These are phyloP conservation scores for Leptosomus discolor DNA, from an alignment of 2,113 vertebrate species.

Conservation along the genomic window DNA sequence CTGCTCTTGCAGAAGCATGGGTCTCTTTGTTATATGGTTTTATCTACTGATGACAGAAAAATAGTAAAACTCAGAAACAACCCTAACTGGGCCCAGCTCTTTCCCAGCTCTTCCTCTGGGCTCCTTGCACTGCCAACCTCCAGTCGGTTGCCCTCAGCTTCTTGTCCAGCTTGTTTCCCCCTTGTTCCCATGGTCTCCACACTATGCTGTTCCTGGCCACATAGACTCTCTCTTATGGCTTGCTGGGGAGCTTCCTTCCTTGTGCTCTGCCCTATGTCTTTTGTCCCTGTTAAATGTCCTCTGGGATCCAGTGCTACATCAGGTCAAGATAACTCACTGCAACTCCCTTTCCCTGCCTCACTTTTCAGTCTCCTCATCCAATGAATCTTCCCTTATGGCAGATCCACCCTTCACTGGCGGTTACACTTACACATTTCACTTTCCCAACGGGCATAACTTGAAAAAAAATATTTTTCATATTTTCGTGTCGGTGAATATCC, in stretches of 20 bases:
- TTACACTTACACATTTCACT: not conserved
- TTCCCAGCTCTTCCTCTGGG: not conserved
- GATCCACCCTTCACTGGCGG: not conserved
- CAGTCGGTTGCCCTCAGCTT: not conserved
- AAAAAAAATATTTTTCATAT: not conserved
- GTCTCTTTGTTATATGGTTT: not conserved
- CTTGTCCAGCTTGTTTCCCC: not conserved
- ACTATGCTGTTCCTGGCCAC: not conserved
- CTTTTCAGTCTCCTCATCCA: not conserved
- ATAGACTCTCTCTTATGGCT: not conserved
- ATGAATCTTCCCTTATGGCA: not conserved
- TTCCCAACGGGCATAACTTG: not conserved
- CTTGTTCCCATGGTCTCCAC: not conserved
- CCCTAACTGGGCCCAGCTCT: not conserved
- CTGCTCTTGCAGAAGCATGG: not conserved
- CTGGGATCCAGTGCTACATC: not conserved
- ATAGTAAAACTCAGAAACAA: not conserved
- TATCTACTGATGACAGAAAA: not conserved
- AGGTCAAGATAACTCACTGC: not conserved
- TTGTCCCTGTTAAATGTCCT: not conserved
- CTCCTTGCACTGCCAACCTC: accelerated
- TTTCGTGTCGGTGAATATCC: too few species aligned
- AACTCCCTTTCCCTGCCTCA: not conserved
- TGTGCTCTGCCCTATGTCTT: not conserved
- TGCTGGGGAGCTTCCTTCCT: not conserved